Evolutionary conservation across 2,888 invertebrate species (phyloP).

Genomic region (Amorpha juglandis): DNA sequence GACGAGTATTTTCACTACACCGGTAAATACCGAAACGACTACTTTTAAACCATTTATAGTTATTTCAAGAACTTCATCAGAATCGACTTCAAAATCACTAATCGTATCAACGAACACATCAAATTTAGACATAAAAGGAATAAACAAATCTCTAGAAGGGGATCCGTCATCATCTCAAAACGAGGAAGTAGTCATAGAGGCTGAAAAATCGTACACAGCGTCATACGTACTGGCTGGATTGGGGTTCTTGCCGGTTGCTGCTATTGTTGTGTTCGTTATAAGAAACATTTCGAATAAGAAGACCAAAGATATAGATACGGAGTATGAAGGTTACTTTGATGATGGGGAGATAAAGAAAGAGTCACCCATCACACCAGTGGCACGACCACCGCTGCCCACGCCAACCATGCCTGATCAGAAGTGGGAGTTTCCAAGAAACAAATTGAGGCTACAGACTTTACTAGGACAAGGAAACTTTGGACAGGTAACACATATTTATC

Average conservation of each 20-base stretch:
- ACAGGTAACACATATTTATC: conserved; percentile 82
- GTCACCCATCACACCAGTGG: conserved; percentile 80
- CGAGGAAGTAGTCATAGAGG: conserved; percentile 83
- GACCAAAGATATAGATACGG: conserved; percentile 82
- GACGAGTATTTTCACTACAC: conserved; percentile 41
- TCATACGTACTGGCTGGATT: conserved; percentile 86
- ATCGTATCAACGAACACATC: conserved; percentile 49
- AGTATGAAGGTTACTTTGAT: conserved; percentile 86
- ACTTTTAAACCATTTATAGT: conserved; percentile 63
- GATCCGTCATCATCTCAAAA: conserved; percentile 58
- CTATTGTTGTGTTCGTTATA: conserved; percentile 83
- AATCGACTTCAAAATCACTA: conserved; percentile 63
- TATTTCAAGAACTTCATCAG: conserved; percentile 77
- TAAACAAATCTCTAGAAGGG: conserved; percentile 53
- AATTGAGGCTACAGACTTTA: conserved; percentile 90
- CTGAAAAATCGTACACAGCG: conserved; percentile 84
- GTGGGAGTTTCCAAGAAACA: conserved; percentile 91
- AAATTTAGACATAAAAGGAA: conserved; percentile 45
- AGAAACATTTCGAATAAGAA: conserved; percentile 83
- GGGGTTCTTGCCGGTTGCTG: conserved; percentile 84
- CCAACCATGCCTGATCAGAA: conserved; percentile 84
- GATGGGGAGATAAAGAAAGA: conserved; percentile 82
- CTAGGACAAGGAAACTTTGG: conserved; percentile 94
- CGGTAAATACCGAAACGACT: conserved; percentile 44
- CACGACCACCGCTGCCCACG: conserved; percentile 82